A percentile compares a stretch with the other conserved stretches of the same genome.
Conservation (phyloP, 2,888 invertebrate species). For the Sabatieria punctata region DNA sequence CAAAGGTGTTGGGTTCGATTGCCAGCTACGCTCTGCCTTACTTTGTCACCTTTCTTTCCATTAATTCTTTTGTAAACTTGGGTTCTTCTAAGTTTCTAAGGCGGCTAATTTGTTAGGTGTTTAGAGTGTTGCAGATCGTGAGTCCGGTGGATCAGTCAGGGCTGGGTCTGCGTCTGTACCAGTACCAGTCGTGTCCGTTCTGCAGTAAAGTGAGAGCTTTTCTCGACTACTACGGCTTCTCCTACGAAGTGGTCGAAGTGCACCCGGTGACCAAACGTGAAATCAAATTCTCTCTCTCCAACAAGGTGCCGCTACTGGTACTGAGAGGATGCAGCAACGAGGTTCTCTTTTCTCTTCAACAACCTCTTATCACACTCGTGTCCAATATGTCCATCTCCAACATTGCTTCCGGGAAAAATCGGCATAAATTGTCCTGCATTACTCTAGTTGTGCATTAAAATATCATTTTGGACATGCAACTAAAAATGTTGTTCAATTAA, state of each 20-base stretch:
- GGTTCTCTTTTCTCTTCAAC: constrained; percentile 4
- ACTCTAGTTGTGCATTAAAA: no score
- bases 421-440: no score
- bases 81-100: no score
- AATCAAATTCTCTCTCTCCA: constrained; percentile 75
- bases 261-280: constrained; percentile 81
- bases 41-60: no score
- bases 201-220: constrained; percentile 77
- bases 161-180: constrained; percentile 68
- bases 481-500: no score
- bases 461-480: no score
- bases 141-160: constrained; percentile 49
- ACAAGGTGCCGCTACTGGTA: constrained; percentile 80
- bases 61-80: no score
- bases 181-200: constrained; percentile 93
- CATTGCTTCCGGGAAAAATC: no score
- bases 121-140: constrained; percentile 44
- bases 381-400: no score
- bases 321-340: constrained; percentile 40
- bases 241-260: constrained; percentile 89
- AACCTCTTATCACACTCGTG: neutral
- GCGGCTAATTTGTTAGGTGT: no score
- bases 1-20: no score
- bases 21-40: no score
- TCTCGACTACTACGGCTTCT: constrained; percentile 75